Evolutionary conservation across 2,113 vertebrate species (phyloP).

Genomic region (Albula goreensis): DNA sequence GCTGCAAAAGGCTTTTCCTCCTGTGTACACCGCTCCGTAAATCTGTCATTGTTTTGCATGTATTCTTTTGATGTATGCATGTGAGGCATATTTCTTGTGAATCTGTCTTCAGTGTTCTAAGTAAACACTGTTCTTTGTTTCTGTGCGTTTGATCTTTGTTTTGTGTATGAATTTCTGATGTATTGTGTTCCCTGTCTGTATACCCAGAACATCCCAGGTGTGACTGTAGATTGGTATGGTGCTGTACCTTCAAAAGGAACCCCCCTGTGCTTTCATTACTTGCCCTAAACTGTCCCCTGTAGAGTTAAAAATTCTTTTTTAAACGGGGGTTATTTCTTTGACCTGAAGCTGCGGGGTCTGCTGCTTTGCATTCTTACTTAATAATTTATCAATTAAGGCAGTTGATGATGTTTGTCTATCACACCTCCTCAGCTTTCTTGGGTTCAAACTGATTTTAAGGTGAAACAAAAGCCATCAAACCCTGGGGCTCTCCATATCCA

Average conservation of each 20-base stretch:
- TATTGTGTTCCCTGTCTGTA: not conserved
- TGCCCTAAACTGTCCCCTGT: not conserved
- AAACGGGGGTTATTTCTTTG: not conserved
- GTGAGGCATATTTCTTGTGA: not conserved
- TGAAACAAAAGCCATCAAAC: not conserved
- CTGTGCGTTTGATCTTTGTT: not conserved
- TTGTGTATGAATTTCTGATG: not conserved
- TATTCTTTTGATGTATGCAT: conserved; percentile 3
- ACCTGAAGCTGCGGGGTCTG: not conserved
- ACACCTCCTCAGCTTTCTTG: not conserved
- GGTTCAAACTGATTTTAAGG: not conserved
- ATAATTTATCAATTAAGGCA: not conserved
- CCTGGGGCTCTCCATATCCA: not conserved
- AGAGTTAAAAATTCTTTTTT: not conserved
- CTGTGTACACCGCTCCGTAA: not conserved
- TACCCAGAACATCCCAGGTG: not conserved
- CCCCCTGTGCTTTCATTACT: not conserved
- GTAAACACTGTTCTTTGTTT: not conserved
- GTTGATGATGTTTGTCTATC: not conserved
- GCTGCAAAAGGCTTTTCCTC: not conserved
- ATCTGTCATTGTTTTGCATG: not conserved
- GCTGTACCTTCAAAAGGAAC: not conserved
- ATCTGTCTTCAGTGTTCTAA: not conserved
- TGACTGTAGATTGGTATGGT: not conserved
- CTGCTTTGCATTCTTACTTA: no score